These are phyloP conservation scores for Andrena bucephala DNA, from an alignment of 2,888 invertebrate genomes.

Conservation along the genomic window DNA sequence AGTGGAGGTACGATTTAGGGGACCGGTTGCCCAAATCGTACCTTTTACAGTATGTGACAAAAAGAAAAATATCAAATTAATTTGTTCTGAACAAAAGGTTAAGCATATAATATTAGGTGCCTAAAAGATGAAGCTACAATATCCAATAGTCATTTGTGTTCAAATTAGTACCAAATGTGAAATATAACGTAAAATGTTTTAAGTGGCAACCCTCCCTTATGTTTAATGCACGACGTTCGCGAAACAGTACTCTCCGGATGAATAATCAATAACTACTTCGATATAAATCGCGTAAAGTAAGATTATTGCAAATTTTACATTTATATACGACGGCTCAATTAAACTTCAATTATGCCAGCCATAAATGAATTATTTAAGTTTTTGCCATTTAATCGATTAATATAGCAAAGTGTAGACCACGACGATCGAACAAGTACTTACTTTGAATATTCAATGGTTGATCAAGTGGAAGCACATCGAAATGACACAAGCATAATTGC, in stretches of 20 bases:
- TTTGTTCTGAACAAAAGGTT: too few species aligned
- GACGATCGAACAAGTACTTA: constrained; percentile 3
- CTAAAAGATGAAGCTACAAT: too few species aligned
- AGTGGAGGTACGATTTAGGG: too few species aligned
- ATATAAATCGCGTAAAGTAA: constrained; percentile 1
- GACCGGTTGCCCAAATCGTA: too few species aligned
- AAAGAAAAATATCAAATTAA: too few species aligned
- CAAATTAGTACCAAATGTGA: too few species aligned
- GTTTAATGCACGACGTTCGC: not conserved
- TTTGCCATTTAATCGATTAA: constrained; percentile 6
- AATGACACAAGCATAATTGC: constrained; percentile 1
- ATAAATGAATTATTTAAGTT: constrained; percentile 32
- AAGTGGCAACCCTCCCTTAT: too few species aligned
- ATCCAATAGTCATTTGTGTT: too few species aligned
- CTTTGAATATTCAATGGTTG: constrained; percentile 40
- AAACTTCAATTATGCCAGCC: constrained; percentile 20
- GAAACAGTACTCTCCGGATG: not conserved
- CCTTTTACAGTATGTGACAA: too few species aligned
- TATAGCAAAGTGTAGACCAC: not conserved
- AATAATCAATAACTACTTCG: constrained; percentile 25
- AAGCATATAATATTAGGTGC: too few species aligned
- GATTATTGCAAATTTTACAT: constrained; percentile 14
- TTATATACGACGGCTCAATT: constrained; percentile 11
- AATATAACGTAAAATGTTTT: too few species aligned
- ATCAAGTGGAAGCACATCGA: not conserved